Base-by-base conservation (phyloP, 1,140 invertebrate genomes). In the Drosophila pachea region DNA sequence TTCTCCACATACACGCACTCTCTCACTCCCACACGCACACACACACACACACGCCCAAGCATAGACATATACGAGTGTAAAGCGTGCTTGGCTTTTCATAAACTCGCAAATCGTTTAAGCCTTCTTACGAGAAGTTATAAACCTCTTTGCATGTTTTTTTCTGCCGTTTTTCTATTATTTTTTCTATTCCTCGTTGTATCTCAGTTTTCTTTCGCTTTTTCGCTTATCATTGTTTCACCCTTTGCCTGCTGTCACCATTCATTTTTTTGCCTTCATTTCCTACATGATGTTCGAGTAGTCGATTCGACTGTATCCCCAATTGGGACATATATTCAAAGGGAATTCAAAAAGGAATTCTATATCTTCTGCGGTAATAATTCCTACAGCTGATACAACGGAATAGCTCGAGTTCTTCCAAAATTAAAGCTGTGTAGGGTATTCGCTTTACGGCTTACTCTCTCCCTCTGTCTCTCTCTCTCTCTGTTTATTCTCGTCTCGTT, bases 81-180 rank as follows among this genome's bases (percentile, higher is more conserved):
- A 78, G 79, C 79, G 79, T 84, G 79, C 74, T 83, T 84, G 81
- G 76, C 81, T 86, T 86, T 86, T 76, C 71, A 86, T 86, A 86
- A 86, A 81, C 81, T 86, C 76, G 62, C 76, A 86, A 86, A 86
- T 86, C 81, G 81, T 77, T 86, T 86, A 86, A 86, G 81, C 81
- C 81, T 74, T 74, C 81, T 86, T 86, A 81, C 82, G 76, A 86
- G 77, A 86, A 81, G 67, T 77, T 86, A 82, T 86, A 86, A 86
- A 81, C 82, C 82, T 72, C 81, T 86, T 86, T 86, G 74, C 64
- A 66, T 75, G 48, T 70, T 61, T 76, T 76, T 76, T 61, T 38
- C 52, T 68, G 4, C 22, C 12, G 12, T 12, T 63, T 50, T 75
- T 68, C 68, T 48, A 42, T 71, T 54, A 50, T 65, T 43, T 59